Percentiles rank a stretch among this genome's conserved stretches.
Conservation (phyloP, 2,888 invertebrate genomes). For the Carcina quercana region DNA sequence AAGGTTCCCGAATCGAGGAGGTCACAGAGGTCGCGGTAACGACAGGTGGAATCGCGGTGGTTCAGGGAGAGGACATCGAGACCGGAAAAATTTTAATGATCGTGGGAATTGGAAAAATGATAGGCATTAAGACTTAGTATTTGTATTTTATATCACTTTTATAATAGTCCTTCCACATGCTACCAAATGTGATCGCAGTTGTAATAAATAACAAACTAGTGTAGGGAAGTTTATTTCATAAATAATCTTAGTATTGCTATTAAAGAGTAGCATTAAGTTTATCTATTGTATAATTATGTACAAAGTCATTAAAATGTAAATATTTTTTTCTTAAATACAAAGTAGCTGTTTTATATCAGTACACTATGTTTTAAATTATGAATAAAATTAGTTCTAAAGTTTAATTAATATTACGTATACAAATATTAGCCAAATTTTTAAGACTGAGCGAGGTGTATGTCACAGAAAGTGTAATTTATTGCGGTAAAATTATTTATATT, state of each 20-base stretch:
- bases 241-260: slow-evolving; percentile 38
- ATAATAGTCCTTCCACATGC: slow-evolving; percentile 46
- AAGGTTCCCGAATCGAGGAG: slow-evolving; percentile 58
- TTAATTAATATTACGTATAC: too few relatives aligned
- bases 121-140: slow-evolving; percentile 59
- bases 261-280: slow-evolving; percentile 26
- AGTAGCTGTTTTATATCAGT: slow-evolving; percentile 20
- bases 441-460: slow-evolving; percentile 65
- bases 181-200: slow-evolving; percentile 57
- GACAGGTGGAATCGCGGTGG: slow-evolving; percentile 65
- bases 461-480: slow-evolving; percentile 37
- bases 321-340: slow-evolving; percentile 30
- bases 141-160: too few relatives aligned
- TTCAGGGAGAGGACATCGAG: slow-evolving; percentile 60
- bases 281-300: too few relatives aligned
- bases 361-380: slow-evolving; percentile 21
- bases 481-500: too few relatives aligned
- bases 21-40: slow-evolving; percentile 57
- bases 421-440: slow-evolving; percentile 65
- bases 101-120: slow-evolving; percentile 69
- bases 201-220: slow-evolving; percentile 48
- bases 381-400: slow-evolving; percentile 14
- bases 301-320: slow-evolving; percentile 39
- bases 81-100: slow-evolving; percentile 66
- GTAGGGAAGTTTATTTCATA: slow-evolving; percentile 34